Percentiles rank a stretch among this genome's conserved stretches.
phyloP scores from a whole-genome alignment of 1,140 invertebrate genomes.

The Steinernema khuongi region DNA sequence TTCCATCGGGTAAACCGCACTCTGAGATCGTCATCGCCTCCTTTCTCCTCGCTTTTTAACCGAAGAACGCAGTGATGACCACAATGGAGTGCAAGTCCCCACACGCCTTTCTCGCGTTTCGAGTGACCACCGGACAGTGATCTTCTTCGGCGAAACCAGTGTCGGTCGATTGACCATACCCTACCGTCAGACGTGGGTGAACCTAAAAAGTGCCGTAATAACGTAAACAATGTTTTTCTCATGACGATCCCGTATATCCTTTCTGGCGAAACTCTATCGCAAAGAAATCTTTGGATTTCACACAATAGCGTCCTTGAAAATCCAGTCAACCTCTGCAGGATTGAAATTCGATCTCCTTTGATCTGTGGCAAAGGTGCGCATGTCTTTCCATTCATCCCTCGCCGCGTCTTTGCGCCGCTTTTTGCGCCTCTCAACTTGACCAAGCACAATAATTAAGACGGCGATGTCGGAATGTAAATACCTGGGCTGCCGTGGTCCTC shows the following conservation, averaged over 20 bases:
- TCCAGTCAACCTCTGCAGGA: background rate
- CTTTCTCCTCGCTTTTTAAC: slow-evolving; percentile 32
- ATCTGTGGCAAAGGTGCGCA: background rate
- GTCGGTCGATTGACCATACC: slow-evolving; percentile 24
- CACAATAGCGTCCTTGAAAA: background rate
- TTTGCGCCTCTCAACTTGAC: background rate
- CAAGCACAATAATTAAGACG: background rate
- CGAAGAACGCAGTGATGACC: slow-evolving; percentile 42
- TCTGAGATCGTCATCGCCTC: slow-evolving; percentile 5
- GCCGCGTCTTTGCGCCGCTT: background rate
- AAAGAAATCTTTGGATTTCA: background rate
- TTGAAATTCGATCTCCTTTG: background rate
- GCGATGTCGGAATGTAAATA: slow-evolving; percentile 15
- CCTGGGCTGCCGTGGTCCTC: background rate
- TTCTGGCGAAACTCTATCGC: background rate
- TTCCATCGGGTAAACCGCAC: slow-evolving; percentile 35
- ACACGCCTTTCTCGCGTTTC: slow-evolving; percentile 19
- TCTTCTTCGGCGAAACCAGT: slow-evolving; percentile 19
- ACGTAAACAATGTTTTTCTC: too few species aligned
- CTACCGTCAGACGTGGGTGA: slow-evolving; percentile 15
- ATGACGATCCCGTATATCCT: too few species aligned
- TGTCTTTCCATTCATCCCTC: background rate
- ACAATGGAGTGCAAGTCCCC: slow-evolving; percentile 42
- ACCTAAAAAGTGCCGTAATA: slow-evolving; percentile 10
- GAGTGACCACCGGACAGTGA: slow-evolving; percentile 6